Conservation (phyloP, 2,797 vertebrate genomes). For the Sebastolobus altivelis region DNA sequence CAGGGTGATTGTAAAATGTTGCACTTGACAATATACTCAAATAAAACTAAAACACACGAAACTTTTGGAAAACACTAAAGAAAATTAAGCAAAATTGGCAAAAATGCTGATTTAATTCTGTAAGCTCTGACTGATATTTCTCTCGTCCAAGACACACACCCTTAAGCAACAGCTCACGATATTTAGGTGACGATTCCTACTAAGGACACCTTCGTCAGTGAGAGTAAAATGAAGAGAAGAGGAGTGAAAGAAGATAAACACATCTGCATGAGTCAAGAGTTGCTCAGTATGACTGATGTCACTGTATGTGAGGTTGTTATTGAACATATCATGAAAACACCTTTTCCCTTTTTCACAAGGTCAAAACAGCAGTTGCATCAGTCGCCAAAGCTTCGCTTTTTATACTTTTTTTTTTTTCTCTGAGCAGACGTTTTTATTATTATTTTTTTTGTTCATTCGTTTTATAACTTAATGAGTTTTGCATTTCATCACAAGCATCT, state of each 20-base stretch:
- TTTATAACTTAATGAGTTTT: not conserved
- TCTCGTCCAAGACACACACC: not conserved
- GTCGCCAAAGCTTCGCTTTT: not conserved
- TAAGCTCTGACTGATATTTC: not conserved
- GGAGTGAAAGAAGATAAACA: not conserved
- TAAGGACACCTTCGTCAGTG: not conserved
- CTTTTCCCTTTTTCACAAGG: not conserved
- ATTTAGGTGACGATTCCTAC: not conserved
- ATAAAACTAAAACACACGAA: not conserved
- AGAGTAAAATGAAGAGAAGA: not conserved
- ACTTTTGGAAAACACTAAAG: not conserved
- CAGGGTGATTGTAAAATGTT: not conserved
- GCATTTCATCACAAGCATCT: not conserved
- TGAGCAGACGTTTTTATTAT: not conserved
- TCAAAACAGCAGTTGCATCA: conserved; percentile 8
- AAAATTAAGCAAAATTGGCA: not conserved
- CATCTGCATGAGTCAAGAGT: conserved; percentile 13
- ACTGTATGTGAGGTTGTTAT: not conserved
- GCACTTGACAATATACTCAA: not conserved
- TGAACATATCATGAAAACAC: conserved; percentile 7
- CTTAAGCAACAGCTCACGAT: not conserved
- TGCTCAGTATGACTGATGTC: not conserved
- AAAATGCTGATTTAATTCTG: not conserved
- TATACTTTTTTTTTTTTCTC: not conserved
- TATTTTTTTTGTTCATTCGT: not conserved